phyloP scores from a whole-genome alignment of 92 coral and sea anemone species.

The Bergia puertoricense region DNA sequence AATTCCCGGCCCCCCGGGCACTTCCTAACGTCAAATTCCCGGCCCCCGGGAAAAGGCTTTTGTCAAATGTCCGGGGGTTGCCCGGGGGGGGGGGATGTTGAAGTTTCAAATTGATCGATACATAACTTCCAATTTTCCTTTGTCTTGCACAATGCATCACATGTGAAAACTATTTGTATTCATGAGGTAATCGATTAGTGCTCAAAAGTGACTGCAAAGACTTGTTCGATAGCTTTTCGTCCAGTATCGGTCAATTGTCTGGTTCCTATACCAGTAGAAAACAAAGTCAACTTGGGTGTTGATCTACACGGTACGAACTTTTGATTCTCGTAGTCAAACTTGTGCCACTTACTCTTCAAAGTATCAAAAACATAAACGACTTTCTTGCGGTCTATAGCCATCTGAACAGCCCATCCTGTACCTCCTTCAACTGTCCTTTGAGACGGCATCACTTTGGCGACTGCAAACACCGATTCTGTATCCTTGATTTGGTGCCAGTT shows the following conservation, averaged over 20 bases:
- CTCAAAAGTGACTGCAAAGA: conserved; percentile 48
- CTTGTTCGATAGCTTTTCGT: conserved; percentile 48
- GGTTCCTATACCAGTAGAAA: conserved; percentile 65
- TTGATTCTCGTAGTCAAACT: conserved; percentile 30
- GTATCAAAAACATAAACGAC: conserved; percentile 54
- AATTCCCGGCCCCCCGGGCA: too few species aligned
- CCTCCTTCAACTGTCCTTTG: conserved; percentile 57
- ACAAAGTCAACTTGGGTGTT: conserved; percentile 52
- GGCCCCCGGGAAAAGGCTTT: too few species aligned
- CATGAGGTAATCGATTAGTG: neutral
- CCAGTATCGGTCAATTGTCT: conserved; percentile 48
- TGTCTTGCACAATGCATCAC: too few species aligned
- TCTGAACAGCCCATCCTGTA: conserved; percentile 70
- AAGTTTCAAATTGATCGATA: too few species aligned
- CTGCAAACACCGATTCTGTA: conserved; percentile 55
- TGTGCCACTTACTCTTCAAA: conserved; percentile 45
- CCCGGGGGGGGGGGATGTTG: too few species aligned
- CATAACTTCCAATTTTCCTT: too few species aligned
- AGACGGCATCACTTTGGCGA: conserved; percentile 41
- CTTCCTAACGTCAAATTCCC: too few species aligned
- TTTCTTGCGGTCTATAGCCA: conserved; percentile 55
- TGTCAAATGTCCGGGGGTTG: too few species aligned
- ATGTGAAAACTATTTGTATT: too few species aligned
- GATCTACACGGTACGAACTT: conserved; percentile 39
- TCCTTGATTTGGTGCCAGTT: conserved; percentile 68